Evolutionary conservation across 2,888 invertebrate species (phyloP).

Genomic region (Megastigmus dorsalis): DNA sequence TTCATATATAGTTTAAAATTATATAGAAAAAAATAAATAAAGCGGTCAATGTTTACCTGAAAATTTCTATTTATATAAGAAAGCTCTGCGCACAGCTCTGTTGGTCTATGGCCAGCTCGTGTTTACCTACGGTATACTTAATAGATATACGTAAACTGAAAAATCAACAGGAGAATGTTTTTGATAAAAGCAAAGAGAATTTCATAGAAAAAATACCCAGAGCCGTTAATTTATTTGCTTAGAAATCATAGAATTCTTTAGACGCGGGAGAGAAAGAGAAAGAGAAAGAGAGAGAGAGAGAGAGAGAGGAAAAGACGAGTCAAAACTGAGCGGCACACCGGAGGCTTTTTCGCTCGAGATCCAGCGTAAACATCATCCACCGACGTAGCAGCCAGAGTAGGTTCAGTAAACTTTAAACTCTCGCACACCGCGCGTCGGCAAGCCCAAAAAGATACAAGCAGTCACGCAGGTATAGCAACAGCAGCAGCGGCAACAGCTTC

Average conservation of each 20-base stretch:
- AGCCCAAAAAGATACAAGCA: background rate
- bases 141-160: no score
- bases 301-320: no score
- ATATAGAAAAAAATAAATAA: no score
- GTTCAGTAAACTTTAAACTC: background rate
- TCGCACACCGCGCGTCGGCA: background rate
- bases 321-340: background rate
- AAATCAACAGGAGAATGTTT: no score
- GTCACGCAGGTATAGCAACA: background rate
- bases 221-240: background rate
- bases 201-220: background rate
- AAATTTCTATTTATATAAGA: no score
- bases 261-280: no score
- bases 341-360: background rate
- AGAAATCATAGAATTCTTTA: conserved; percentile 9
- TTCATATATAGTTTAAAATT: no score
- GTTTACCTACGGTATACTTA: no score
- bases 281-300: no score
- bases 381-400: background rate
- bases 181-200: background rate
- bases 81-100: no score
- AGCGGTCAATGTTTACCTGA: no score
- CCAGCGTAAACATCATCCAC: background rate
- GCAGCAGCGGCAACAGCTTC: background rate
- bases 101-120: no score